Conservation (phyloP, 1,140 invertebrate species). For the Sarcophaga peregrina region DNA sequence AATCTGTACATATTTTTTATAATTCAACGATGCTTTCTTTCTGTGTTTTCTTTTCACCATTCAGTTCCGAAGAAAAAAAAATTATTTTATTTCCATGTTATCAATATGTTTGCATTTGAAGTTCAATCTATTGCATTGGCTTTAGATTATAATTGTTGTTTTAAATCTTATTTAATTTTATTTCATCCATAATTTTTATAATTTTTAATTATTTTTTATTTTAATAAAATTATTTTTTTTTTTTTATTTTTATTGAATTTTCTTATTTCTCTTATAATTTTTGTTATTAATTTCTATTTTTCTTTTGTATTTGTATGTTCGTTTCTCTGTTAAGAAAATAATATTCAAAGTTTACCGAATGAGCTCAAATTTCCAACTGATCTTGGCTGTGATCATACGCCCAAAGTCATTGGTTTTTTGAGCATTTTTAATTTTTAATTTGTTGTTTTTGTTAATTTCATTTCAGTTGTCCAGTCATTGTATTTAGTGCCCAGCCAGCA, state of each 20-base stretch:
- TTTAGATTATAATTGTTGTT: too few species aligned
- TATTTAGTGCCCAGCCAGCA: slow-evolving; percentile 8
- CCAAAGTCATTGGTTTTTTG: slow-evolving; percentile 57
- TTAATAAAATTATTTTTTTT: slow-evolving; percentile 1
- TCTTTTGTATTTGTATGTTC: neutral
- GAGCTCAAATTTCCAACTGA: slow-evolving; percentile 65
- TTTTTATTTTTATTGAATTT: neutral
- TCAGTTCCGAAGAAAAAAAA: neutral
- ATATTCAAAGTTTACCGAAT: slow-evolving; percentile 56
- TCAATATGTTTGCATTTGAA: neutral
- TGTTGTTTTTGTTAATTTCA: slow-evolving; percentile 23
- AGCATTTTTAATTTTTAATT: slow-evolving; percentile 27
- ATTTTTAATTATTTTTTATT: neutral
- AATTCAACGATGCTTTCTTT: too few species aligned
- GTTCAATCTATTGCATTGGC: neutral
- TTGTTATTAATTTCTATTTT: slow-evolving; percentile 15
- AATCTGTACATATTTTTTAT: neutral
- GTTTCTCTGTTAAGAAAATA: neutral
- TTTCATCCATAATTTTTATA: neutral
- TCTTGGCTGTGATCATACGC: slow-evolving; percentile 63
- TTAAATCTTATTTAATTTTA: too few species aligned
- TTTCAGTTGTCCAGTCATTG: slow-evolving; percentile 32
- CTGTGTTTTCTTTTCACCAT: too few species aligned
- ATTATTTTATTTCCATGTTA: neutral
- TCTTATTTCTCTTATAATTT: neutral